Percentiles rank a stretch among this genome's conserved stretches.
phyloP scores from a whole-genome alignment of 2,113 vertebrate species.

The Porphyrio hochstetteri region DNA sequence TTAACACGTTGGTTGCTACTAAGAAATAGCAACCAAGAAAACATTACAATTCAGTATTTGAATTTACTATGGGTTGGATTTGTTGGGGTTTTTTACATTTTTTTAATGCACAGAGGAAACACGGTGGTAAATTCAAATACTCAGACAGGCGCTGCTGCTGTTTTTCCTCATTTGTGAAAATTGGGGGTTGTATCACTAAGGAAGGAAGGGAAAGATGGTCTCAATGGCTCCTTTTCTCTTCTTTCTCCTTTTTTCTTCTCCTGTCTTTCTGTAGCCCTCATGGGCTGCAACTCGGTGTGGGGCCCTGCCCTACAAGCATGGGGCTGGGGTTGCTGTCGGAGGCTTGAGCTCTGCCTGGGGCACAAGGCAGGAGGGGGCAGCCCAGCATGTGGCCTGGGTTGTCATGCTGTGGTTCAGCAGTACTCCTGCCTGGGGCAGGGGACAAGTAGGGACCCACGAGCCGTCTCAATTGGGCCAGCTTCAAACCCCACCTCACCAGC shows the following conservation, averaged over 20 bases:
- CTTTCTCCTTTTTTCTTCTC: not conserved
- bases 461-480: accelerated
- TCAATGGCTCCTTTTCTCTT: not conserved
- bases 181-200: not conserved
- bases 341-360: not conserved
- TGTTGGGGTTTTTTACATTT: slow-evolving; percentile 20
- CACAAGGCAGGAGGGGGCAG: not conserved
- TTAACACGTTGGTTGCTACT: slow-evolving; percentile 61
- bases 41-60: slow-evolving; percentile 50
- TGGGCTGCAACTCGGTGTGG: not conserved
- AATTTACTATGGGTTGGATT: slow-evolving; percentile 36
- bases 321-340: not conserved
- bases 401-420: not conserved
- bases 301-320: not conserved
- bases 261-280: not conserved
- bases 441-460: accelerated
- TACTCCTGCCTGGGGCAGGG: accelerated
- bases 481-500: not conserved
- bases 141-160: not conserved
- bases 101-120: slow-evolving; percentile 1
- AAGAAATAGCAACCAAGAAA: slow-evolving; percentile 62
- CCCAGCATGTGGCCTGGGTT: not conserved
- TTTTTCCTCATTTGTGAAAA: slow-evolving; percentile 36
- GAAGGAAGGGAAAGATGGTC: not conserved
- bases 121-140: slow-evolving; percentile 39